Base-by-base conservation (phyloP, 2,888 invertebrate genomes). In the Sicus ferrugineus region DNA sequence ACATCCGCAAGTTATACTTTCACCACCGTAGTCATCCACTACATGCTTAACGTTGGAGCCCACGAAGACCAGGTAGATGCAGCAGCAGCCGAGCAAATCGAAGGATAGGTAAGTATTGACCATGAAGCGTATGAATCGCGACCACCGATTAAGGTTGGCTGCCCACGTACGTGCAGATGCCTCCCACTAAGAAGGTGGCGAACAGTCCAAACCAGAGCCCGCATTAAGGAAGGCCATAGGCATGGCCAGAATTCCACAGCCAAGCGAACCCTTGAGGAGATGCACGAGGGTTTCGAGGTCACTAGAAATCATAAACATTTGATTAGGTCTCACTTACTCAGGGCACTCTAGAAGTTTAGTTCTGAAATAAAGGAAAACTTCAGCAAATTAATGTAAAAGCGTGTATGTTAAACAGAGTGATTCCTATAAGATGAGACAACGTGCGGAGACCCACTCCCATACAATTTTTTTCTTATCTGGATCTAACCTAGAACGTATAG, bases 241-340 rank as follows among this genome's bases (percentile, higher is more conserved):
- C 94, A 98, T 95, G 48, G 98, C 97, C 71, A 98, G 87, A 71
- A 98, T 96, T 9, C 98, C 98, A n/a, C 97, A 97, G 3, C 98
- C 98, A 74, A 98, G 89, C 74, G 97, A 97, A 21, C 97, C 97
- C 85, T 98, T 98, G 72, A 98, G 88, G 78, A 98, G 88, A 86
- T 98, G 97, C 81, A 97, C 92, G 74, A 97, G 88, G 1, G 96
- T 96, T 80, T 96, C 95, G 84, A 90, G 81, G 81, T 96, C 96
- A 72, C 97, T 97, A 88, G 31, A 88, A 89, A 79, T n/a, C n/a
- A n/a, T n/a, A n/a, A n/a, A n/a, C n/a, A n/a, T n/a, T n/a, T n/a
- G n/a, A n/a, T n/a, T n/a, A n/a, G n/a, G n/a, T n/a, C n/a, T n/a
- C n/a, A n/a, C n/a, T n/a, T n/a, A n/a, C n/a, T n/a, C n/a, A n/a